Evolutionary conservation across 2,113 vertebrate genomes (phyloP).

Genomic region (Hippoglossus stenolepis): DNA sequence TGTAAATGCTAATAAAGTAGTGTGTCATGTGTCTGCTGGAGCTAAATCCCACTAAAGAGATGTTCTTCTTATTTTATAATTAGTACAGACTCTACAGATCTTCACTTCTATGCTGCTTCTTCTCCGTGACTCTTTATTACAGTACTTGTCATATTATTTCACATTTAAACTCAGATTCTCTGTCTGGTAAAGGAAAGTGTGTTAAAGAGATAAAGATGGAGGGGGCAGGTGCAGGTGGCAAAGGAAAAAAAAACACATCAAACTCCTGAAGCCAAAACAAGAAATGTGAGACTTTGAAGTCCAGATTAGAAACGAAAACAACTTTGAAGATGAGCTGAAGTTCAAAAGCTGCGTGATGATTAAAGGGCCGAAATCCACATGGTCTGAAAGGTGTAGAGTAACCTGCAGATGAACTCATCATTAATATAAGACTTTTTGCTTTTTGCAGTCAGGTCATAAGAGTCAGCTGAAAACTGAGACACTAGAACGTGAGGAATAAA

Average conservation of each 20-base stretch:
- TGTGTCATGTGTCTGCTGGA: background rate
- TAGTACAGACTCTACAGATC: background rate
- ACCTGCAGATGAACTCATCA: no score
- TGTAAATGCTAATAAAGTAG: background rate
- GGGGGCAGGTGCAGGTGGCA: conserved; percentile 22
- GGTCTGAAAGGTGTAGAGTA: no score
- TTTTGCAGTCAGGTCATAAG: no score
- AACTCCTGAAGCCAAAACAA: background rate
- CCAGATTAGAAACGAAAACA: background rate
- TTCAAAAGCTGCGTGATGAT: background rate
- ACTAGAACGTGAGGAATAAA: no score
- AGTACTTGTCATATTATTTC: background rate
- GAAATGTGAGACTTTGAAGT: conserved; percentile 7
- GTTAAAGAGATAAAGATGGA: background rate
- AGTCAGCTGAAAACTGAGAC: no score
- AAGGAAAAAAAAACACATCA: background rate
- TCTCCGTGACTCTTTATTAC: no score
- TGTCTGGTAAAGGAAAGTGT: background rate
- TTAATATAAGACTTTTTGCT: no score
- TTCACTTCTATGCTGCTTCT: no score
- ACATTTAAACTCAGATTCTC: background rate
- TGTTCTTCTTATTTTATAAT: background rate
- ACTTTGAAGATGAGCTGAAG: conserved; percentile 30
- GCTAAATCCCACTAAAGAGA: background rate
- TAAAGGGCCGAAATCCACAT: no score